Conservation (phyloP, 2,797 vertebrate species). For the Mormyrus hasselquistii region DNA sequence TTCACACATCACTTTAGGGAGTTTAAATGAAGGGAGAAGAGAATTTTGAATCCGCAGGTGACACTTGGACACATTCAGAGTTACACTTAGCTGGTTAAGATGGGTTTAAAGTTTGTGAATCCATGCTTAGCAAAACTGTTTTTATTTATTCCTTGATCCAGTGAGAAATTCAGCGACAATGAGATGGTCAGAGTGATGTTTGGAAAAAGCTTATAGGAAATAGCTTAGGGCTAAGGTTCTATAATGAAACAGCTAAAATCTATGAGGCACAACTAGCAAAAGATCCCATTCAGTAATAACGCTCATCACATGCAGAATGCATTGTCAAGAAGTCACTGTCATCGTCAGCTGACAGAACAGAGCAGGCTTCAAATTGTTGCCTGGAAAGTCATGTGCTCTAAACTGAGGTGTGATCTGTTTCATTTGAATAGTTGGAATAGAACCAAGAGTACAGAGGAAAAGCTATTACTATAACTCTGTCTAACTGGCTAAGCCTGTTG, state of each 20-base stretch:
- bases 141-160: background rate
- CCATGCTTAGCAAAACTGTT: background rate
- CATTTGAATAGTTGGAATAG: background rate
- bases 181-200: background rate
- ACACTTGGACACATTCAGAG: background rate
- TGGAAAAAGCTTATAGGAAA: background rate
- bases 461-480: background rate
- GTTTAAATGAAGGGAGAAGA: background rate
- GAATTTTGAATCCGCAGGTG: background rate
- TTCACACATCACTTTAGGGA: background rate
- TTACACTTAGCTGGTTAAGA: background rate
- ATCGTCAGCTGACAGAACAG: background rate
- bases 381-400: conserved; percentile 1
- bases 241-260: background rate
- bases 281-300: background rate
- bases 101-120: background rate
- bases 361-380: background rate
- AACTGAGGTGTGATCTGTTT: background rate
- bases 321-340: background rate
- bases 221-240: background rate
- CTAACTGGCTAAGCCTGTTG: background rate
- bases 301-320: background rate
- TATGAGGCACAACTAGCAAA: background rate
- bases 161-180: background rate
- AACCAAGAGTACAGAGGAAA: background rate